Evolutionary conservation across 2,888 invertebrate species (phyloP), one percentile per base, ranked within the genome.

Genomic region (Phalera bucephala): DNA sequence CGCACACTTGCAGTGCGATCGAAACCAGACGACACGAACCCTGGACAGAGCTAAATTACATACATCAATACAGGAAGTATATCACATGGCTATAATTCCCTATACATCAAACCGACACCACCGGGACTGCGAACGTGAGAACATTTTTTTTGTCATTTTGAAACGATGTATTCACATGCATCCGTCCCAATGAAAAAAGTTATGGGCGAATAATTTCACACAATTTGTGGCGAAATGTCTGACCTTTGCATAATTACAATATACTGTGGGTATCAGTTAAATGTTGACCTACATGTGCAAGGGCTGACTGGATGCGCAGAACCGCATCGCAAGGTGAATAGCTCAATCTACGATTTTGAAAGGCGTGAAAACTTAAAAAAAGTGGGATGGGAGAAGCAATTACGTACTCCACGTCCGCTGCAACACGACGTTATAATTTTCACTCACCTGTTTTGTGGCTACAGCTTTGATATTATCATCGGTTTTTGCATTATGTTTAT

Each of bases 281-380:
- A 39, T 35, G 29, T 45, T 67, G 64, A 71, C 63, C 63, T 73
- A 69, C 45, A 65, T 51, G 42, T 52, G 36, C 54, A 57, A 53
- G 52, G 49, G 47, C 45, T 60, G 64, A 46, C 48, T 61, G 63
- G 65, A 78, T 79, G 74, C 74, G 75, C 75, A 79, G 76, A 75
- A 77, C 75, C 68, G 64, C 76, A 77, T 71, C 58, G 45, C 49
- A 52, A 57, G 59, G 61, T 60, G 57, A 68, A 68, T 49, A 74
- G 67, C 59, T 73, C 47, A 61, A 60, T 58, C 71, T 72, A 69
- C 71, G 72, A 73, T 70, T 72, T 72, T 67, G 63, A 64, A 73
- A 75, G 64, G 69, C 69, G 73, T 72, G 69, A 80, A 80, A 78
- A 80, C 73, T 72, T 67, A 72, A 70, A 73, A n/a, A 78, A 52